phyloP scores from a whole-genome alignment of 2,797 vertebrate genomes.

The Tachyglossus aculeatus region DNA sequence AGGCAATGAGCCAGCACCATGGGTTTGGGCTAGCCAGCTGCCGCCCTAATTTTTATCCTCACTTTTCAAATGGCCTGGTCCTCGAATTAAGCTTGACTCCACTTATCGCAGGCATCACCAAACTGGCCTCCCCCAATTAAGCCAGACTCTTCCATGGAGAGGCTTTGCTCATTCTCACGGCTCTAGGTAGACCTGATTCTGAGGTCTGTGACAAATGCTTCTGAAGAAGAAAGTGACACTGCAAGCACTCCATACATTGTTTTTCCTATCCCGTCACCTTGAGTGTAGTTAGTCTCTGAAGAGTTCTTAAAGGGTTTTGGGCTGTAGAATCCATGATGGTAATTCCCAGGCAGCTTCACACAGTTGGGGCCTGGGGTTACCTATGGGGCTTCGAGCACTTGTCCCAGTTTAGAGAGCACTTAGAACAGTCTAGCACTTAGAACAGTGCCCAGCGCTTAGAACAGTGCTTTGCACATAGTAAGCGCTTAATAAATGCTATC shows the following conservation, averaged over 20 bases:
- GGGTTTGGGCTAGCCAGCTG: not conserved
- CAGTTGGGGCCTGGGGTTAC: constrained; percentile 36
- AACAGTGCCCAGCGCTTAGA: no score
- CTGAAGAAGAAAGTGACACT: constrained; percentile 41
- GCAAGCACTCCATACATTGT: constrained; percentile 3
- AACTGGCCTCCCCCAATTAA: no score
- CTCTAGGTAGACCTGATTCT: constrained; percentile 20
- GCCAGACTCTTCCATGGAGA: constrained; percentile 8
- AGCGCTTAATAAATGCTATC: no score
- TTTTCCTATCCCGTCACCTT: constrained; percentile 44
- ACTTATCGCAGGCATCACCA: not conserved
- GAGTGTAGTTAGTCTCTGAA: constrained; percentile 58
- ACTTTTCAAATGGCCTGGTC: not conserved
- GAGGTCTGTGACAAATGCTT: constrained; percentile 38
- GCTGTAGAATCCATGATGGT: constrained; percentile 30
- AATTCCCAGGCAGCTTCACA: constrained; percentile 47
- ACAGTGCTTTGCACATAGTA: no score
- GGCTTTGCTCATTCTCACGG: constrained; percentile 22
- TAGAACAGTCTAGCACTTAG: no score
- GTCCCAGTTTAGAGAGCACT: no score
- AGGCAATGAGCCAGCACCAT: no score
- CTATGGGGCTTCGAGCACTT: no score
- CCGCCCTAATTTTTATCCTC: not conserved
- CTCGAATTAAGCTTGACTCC: constrained; percentile 1
- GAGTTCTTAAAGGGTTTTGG: constrained; percentile 45